phyloP scores from a whole-genome alignment of 2,797 vertebrate genomes.

The Myotis daubentonii region DNA sequence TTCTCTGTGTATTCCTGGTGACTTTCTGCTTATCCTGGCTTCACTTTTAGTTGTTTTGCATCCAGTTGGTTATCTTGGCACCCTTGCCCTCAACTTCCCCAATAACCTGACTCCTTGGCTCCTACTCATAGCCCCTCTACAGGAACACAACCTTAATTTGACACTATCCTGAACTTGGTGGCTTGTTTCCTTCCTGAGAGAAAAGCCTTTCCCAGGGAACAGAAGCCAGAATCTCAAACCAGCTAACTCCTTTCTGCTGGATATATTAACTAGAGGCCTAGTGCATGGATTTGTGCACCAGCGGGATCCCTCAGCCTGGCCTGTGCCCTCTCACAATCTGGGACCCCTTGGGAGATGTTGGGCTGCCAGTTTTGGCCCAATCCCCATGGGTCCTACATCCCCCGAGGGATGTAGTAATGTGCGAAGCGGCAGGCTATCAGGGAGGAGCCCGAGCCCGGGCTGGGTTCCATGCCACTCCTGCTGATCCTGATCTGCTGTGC shows the following conservation, averaged over 20 bases:
- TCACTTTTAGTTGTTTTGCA: constrained; percentile 35
- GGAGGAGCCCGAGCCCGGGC: too few species aligned
- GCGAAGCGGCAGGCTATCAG: too few species aligned
- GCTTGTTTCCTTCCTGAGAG: constrained; percentile 36
- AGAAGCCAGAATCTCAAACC: background rate
- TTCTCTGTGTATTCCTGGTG: constrained; percentile 44
- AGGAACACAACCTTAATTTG: constrained; percentile 54
- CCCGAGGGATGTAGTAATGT: too few species aligned
- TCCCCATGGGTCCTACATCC: too few species aligned
- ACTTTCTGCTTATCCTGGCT: constrained; percentile 72
- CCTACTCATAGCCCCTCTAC: background rate
- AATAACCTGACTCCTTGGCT: constrained; percentile 47
- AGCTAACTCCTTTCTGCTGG: background rate
- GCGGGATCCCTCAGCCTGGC: too few species aligned
- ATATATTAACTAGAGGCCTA: background rate
- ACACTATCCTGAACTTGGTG: constrained; percentile 62
- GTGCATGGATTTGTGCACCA: too few species aligned
- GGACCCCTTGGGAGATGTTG: too few species aligned
- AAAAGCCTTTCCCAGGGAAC: constrained; percentile 30
- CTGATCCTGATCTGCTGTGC: too few species aligned
- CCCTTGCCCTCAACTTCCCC: constrained; percentile 51
- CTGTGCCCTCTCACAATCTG: too few species aligned
- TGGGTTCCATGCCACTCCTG: too few species aligned
- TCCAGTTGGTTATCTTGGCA: constrained; percentile 52
- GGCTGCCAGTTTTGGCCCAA: too few species aligned